phyloP scores from a whole-genome alignment of 2,113 vertebrate species.

The Probosciger aterrimus region DNA sequence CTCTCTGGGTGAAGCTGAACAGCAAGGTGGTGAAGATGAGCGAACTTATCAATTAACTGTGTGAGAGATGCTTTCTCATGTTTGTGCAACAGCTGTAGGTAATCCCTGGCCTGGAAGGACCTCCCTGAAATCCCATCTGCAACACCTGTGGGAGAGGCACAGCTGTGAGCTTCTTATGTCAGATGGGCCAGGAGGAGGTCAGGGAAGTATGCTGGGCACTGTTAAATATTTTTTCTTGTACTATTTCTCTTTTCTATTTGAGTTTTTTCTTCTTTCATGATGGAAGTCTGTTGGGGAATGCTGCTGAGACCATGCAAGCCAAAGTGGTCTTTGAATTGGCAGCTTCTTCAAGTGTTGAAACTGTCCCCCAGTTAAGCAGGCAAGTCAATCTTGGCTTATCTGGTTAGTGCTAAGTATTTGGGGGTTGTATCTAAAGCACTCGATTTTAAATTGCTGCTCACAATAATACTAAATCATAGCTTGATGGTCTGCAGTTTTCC shows the following conservation, averaged over 20 bases:
- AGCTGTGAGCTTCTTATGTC: constrained; percentile 24
- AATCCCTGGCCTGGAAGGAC: constrained; percentile 9
- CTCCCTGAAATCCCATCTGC: not conserved
- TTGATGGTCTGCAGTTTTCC: constrained; percentile 40
- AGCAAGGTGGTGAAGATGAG: constrained; percentile 57
- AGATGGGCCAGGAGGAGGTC: not conserved
- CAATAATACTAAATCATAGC: not conserved
- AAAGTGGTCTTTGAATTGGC: not conserved
- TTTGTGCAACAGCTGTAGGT: constrained; percentile 31
- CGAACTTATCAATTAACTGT: constrained; percentile 27
- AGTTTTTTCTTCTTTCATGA: not conserved
- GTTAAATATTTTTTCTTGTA: not conserved
- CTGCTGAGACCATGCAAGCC: not conserved
- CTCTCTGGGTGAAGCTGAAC: constrained; percentile 59
- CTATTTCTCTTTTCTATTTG: not conserved
- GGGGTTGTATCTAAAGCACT: not conserved
- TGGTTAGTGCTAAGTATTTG: not conserved
- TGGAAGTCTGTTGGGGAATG: not conserved
- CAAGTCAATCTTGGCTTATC: constrained; percentile 30
- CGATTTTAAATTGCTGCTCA: constrained; percentile 35
- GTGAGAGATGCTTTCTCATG: not conserved
- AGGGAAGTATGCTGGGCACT: not conserved
- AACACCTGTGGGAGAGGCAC: constrained; percentile 47
- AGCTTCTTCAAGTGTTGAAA: not conserved
- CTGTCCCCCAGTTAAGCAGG: not conserved